Conservation (phyloP, 1,140 invertebrate genomes). For the Bemisia tabaci region DNA sequence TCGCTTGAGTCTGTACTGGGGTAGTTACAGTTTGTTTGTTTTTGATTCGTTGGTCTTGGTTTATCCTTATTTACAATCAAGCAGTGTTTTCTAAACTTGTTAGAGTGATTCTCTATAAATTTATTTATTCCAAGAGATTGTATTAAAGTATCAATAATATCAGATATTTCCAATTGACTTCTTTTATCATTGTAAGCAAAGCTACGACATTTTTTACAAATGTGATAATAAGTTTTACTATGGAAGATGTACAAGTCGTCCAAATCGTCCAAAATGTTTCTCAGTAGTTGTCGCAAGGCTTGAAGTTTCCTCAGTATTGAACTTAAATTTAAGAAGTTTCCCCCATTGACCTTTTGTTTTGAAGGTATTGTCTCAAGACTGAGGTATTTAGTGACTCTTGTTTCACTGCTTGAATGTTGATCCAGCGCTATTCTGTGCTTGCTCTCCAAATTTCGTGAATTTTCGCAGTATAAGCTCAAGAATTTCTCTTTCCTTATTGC, state of each 20-base stretch:
- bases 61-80: no score
- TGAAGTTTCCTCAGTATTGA: background rate
- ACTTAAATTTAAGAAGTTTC: background rate
- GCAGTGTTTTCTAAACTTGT: no score
- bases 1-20: background rate
- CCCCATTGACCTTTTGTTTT: background rate
- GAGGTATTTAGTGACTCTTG: background rate
- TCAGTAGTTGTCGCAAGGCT: background rate
- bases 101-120: background rate
- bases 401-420: background rate
- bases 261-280: background rate
- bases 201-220: background rate
- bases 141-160: background rate
- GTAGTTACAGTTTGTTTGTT: no score
- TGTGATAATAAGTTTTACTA: background rate
- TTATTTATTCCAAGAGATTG: background rate
- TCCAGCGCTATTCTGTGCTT: no score
- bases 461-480: no score
- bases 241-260: background rate
- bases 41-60: no score
- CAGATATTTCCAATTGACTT: background rate
- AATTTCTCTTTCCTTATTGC: no score
- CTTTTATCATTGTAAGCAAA: background rate
- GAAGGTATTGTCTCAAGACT: background rate
- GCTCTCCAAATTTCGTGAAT: no score